These are phyloP conservation scores for Tridacna gigas DNA, from an alignment of 2,888 invertebrate genomes.

Conservation along the genomic window DNA sequence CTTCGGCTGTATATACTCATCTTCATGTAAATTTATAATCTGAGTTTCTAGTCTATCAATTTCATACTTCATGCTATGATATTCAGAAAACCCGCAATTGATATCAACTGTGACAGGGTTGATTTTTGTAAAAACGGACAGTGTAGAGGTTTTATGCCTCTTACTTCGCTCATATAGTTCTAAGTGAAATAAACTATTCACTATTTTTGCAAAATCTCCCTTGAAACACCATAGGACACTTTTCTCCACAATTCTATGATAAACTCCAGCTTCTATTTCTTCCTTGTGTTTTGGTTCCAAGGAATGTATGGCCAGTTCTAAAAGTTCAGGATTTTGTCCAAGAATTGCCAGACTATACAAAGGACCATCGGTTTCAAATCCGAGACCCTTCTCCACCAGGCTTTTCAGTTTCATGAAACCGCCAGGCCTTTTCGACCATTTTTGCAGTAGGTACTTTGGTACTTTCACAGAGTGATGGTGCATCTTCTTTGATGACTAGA, in stretches of 20 bases:
- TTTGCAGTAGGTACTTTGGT: slow-evolving; percentile 44
- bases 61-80: slow-evolving; percentile 42
- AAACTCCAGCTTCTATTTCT: slow-evolving; percentile 16
- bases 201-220: slow-evolving; percentile 39
- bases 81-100: slow-evolving; percentile 41
- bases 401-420: slow-evolving; percentile 33
- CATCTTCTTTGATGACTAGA: background rate
- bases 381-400: slow-evolving; percentile 40
- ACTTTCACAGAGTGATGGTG: slow-evolving; percentile 31
- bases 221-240: slow-evolving; percentile 41
- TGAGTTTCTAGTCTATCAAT: slow-evolving; percentile 49
- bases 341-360: slow-evolving; percentile 42
- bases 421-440: slow-evolving; percentile 39
- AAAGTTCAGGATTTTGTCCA: slow-evolving; percentile 37
- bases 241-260: slow-evolving; percentile 33
- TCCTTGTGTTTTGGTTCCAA: slow-evolving; percentile 32
- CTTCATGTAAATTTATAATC: slow-evolving; percentile 27
- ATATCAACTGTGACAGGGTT: slow-evolving; percentile 38
- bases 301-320: slow-evolving; percentile 44
- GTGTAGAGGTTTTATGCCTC: slow-evolving; percentile 26
- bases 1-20: slow-evolving; percentile 48
- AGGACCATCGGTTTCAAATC: slow-evolving; percentile 34
- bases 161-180: slow-evolving; percentile 22
- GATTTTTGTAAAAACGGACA: slow-evolving; percentile 34
- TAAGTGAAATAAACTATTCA: slow-evolving; percentile 35